These are phyloP conservation scores for Erynnis tages DNA, from an alignment of 2,888 invertebrate species.

Conservation along the genomic window DNA sequence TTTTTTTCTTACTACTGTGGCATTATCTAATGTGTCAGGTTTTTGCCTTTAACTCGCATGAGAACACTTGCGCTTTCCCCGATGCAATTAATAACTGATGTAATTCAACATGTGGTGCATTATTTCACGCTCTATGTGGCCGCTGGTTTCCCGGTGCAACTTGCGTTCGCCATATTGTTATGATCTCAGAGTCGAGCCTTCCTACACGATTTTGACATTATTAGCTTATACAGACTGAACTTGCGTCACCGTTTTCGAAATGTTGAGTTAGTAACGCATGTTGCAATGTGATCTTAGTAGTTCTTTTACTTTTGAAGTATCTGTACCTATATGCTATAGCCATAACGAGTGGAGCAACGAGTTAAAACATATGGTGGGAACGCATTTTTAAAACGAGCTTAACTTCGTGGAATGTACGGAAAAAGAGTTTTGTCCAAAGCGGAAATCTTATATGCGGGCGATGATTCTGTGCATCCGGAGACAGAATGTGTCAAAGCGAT, in stretches of 20 bases:
- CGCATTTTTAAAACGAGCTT: background rate
- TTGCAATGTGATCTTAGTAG: slow-evolving; percentile 42
- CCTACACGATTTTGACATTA: slow-evolving; percentile 75
- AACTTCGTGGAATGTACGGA: background rate
- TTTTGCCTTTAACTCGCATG: slow-evolving; percentile 59
- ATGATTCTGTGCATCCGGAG: slow-evolving; percentile 10
- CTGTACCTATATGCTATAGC: background rate
- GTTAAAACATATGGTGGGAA: background rate
- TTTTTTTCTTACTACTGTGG: slow-evolving; percentile 38
- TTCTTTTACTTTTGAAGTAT: no score
- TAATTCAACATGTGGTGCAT: slow-evolving; percentile 74
- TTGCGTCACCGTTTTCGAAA: slow-evolving; percentile 65
- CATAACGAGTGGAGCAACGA: background rate
- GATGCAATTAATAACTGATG: slow-evolving; percentile 67
- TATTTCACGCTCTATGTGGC: slow-evolving; percentile 63
- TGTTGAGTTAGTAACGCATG: slow-evolving; percentile 51
- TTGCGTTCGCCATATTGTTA: slow-evolving; percentile 35
- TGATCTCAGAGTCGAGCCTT: slow-evolving; percentile 11
- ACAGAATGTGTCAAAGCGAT: slow-evolving; percentile 4
- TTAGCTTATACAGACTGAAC: slow-evolving; percentile 50
- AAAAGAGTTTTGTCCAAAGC: slow-evolving; percentile 9
- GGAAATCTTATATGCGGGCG: slow-evolving; percentile 19
- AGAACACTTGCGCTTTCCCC: slow-evolving; percentile 74
- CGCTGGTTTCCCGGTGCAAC: slow-evolving; percentile 57
- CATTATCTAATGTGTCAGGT: slow-evolving; percentile 42